Evolutionary conservation across 2,797 vertebrate species (phyloP).

Genomic region (Calcarius lapponicus): DNA sequence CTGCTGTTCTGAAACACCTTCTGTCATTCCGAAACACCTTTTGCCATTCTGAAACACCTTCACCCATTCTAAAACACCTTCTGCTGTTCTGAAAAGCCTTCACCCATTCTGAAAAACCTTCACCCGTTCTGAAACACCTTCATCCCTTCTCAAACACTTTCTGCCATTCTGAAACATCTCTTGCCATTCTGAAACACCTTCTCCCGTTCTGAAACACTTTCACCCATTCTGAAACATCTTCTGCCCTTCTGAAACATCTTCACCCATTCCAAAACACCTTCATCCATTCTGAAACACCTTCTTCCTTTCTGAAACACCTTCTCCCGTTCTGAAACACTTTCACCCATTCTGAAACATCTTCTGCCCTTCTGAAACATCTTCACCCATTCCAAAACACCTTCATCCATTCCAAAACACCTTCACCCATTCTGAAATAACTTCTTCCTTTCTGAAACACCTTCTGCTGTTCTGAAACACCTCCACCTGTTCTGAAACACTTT

Average conservation of each 20-base stretch:
- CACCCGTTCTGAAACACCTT: background rate
- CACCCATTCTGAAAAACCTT: background rate
- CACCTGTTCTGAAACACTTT: rapidly evolving
- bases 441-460: background rate
- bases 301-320: rapidly evolving
- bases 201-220: rapidly evolving
- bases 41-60: background rate
- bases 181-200: rapidly evolving
- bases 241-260: rapidly evolving
- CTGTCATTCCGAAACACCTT: background rate
- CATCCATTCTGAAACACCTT: rapidly evolving
- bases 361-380: rapidly evolving
- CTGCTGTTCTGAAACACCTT: too few species aligned
- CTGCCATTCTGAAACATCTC: rapidly evolving
- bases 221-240: background rate
- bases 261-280: rapidly evolving
- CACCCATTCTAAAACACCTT: rapidly evolving
- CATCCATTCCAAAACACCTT: background rate
- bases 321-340: rapidly evolving
- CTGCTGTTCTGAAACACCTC: rapidly evolving
- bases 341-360: rapidly evolving
- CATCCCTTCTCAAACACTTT: background rate
- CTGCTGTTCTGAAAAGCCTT: background rate
- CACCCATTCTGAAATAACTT: too few species aligned
- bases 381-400: rapidly evolving